Evolutionary conservation across 1,140 invertebrate genomes (phyloP).

Genomic region (Brachionus manjavacas): DNA sequence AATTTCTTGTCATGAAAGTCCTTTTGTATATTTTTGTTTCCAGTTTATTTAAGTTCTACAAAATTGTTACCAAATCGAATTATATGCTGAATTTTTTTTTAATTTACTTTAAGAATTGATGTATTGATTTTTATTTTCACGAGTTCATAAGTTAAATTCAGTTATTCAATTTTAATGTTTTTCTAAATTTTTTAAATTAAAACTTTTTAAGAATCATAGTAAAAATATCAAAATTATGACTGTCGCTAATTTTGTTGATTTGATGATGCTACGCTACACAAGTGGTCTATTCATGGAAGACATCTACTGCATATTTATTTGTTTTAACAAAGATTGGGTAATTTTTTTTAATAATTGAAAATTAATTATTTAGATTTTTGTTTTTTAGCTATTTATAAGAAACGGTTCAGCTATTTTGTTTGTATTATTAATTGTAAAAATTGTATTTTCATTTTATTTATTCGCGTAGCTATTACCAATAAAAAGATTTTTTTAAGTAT

Average conservation of each 20-base stretch:
- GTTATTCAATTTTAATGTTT: not conserved
- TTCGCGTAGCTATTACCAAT: not conserved
- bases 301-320: not conserved
- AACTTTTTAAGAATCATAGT: not conserved
- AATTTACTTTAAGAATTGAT: too few relatives aligned
- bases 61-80: too few relatives aligned
- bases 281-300: not conserved
- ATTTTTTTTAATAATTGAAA: not conserved
- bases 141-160: too few relatives aligned
- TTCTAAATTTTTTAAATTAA: not conserved
- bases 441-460: not conserved
- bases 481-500: not conserved
- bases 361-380: not conserved
- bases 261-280: not conserved
- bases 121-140: too few relatives aligned
- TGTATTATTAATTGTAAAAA: not conserved
- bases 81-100: too few relatives aligned
- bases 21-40: too few relatives aligned
- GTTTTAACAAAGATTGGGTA: slow-evolving; percentile 28
- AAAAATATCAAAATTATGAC: not conserved
- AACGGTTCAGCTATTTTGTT: not conserved
- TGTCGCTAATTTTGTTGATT: not conserved
- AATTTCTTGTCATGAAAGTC: too few relatives aligned
- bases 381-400: not conserved
- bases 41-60: too few relatives aligned